These are phyloP conservation scores for Enteromius radiatus DNA, from an alignment of 2,797 vertebrate genomes.

Conservation along the genomic window DNA sequence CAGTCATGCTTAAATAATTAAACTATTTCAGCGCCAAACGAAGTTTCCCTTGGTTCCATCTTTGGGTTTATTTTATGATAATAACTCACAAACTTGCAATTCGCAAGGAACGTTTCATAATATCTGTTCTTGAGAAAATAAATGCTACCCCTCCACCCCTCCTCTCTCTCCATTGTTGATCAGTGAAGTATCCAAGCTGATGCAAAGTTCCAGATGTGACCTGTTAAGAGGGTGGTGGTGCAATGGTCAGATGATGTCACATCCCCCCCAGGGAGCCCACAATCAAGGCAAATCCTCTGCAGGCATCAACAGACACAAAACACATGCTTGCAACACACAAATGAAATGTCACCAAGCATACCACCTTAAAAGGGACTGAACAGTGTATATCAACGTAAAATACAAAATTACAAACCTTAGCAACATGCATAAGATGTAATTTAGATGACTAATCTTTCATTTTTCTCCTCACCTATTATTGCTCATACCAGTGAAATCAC, in stretches of 20 bases:
- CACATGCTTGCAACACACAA: neutral
- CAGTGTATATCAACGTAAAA: neutral
- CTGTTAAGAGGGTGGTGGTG: neutral
- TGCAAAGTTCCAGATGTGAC: conserved; percentile 57
- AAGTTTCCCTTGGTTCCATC: no score
- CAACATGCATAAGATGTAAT: neutral
- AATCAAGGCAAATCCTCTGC: neutral
- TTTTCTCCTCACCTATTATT: neutral
- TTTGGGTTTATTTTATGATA: neutral
- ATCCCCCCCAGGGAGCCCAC: neutral
- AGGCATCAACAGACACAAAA: neutral
- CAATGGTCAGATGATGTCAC: conserved; percentile 13
- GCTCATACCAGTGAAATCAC: neutral
- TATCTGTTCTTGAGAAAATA: conserved; percentile 2
- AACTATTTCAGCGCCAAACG: neutral
- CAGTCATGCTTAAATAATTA: neutral
- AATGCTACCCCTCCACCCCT: neutral
- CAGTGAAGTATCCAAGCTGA: conserved; percentile 37
- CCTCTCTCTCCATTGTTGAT: conserved; percentile 50
- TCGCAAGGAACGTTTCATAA: neutral
- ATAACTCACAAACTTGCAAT: neutral
- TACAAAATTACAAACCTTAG: neutral
- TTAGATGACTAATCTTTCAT: neutral
- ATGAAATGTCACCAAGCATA: neutral
- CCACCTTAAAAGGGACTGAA: neutral